Conservation (phyloP, 2,113 vertebrate species). For the Sitta europaea region DNA sequence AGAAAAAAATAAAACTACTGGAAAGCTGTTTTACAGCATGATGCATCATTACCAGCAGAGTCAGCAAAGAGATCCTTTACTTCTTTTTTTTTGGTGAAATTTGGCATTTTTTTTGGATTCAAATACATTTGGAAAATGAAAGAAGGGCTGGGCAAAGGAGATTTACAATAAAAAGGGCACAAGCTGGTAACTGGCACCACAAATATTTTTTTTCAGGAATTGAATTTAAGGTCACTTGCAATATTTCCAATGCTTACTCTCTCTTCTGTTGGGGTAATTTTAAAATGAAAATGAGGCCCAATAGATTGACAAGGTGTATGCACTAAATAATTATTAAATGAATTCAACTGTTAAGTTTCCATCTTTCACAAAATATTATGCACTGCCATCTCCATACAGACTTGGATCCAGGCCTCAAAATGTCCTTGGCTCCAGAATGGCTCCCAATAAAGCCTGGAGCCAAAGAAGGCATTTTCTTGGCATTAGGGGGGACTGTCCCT, state of each 20-base stretch:
- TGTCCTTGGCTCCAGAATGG: slow-evolving; percentile 70
- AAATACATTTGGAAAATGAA: neutral
- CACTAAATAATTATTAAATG: neutral
- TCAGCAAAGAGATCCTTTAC: neutral
- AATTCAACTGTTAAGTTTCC: slow-evolving; percentile 54
- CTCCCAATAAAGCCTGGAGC: slow-evolving; percentile 71
- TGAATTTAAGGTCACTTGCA: neutral
- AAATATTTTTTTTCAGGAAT: neutral
- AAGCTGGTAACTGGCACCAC: neutral
- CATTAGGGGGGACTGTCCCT: neutral
- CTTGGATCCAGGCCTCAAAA: slow-evolving; percentile 65
- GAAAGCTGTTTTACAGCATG: neutral
- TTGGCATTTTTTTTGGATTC: neutral
- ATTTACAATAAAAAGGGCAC: neutral
- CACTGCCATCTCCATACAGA: slow-evolving; percentile 27
- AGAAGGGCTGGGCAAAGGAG: neutral
- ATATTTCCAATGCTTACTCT: neutral
- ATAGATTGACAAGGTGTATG: neutral
- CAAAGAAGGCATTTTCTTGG: slow-evolving; percentile 72
- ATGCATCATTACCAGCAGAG: neutral
- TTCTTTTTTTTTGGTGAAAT: neutral
- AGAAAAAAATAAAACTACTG: neutral
- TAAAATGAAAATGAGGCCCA: neutral
- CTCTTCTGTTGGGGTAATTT: neutral
- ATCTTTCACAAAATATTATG: slow-evolving; percentile 60